Evolutionary conservation across 2,888 invertebrate species (phyloP).

Genomic region (Chloromyia formosa): DNA sequence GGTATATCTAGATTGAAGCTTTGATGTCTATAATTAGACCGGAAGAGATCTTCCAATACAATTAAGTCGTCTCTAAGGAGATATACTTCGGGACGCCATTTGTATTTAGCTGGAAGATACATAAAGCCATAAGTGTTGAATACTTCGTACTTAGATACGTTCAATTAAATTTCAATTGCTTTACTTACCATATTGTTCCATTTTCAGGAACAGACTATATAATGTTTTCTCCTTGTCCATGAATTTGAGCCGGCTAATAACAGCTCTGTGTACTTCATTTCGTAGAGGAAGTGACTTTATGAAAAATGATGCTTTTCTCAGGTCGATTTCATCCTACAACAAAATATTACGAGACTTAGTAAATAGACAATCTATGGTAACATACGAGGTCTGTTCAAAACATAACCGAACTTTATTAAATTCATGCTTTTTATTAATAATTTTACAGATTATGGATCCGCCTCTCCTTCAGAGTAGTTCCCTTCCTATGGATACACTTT

Average conservation of each 20-base stretch:
- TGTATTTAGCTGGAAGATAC: slow-evolving; percentile 36
- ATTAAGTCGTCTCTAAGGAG: slow-evolving; percentile 41
- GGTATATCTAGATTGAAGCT: slow-evolving; percentile 29
- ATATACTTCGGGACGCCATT: slow-evolving; percentile 43
- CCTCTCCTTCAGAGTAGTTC: too few relatives aligned
- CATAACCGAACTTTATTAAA: too few relatives aligned
- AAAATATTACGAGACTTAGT: neutral
- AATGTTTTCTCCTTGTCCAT: slow-evolving; percentile 25
- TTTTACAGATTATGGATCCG: too few relatives aligned
- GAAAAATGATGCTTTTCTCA: slow-evolving; percentile 27
- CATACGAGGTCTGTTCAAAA: too few relatives aligned
- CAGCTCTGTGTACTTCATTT: slow-evolving; percentile 8
- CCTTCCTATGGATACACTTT: too few relatives aligned
- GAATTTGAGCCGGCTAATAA: slow-evolving; percentile 25
- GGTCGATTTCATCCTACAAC: neutral
- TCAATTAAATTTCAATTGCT: too few relatives aligned
- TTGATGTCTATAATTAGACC: slow-evolving; percentile 25
- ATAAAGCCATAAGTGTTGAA: too few relatives aligned
- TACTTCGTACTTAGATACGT: too few relatives aligned
- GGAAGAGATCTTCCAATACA: slow-evolving; percentile 44
- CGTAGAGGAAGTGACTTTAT: slow-evolving; percentile 33
- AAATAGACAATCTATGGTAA: too few relatives aligned
- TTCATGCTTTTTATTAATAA: too few relatives aligned
- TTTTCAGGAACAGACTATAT: slow-evolving; percentile 35
- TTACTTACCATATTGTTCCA: slow-evolving; percentile 21